Percentiles rank a stretch among this genome's conserved stretches.
These are phyloP conservation scores for Drosophila planitibia DNA, from an alignment of 2,888 invertebrate species.

Conservation along the genomic window DNA sequence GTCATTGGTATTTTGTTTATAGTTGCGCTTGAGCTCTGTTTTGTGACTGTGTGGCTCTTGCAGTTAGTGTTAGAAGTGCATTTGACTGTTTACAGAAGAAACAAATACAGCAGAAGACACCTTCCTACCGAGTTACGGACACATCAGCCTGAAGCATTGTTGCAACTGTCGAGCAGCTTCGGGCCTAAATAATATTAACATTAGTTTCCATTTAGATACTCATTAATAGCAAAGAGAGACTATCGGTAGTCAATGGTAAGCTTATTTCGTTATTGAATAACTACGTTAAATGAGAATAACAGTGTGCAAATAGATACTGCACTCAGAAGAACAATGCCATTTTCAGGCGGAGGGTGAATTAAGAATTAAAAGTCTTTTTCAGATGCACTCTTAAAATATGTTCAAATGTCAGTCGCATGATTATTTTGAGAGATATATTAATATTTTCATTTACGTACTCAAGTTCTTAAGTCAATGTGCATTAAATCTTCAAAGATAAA, in stretches of 20 bases:
- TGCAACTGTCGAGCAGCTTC: slow-evolving; percentile 15
- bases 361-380: no score
- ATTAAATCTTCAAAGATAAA: neutral
- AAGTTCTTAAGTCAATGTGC: neutral
- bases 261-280: neutral
- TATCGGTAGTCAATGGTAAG: neutral
- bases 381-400: no score
- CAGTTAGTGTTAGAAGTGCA: slow-evolving; percentile 66
- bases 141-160: slow-evolving; percentile 13
- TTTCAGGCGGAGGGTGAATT: neutral
- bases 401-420: no score
- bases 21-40: slow-evolving; percentile 1
- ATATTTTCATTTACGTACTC: neutral
- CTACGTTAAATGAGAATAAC: neutral
- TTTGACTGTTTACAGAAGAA: slow-evolving; percentile 55
- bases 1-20: slow-evolving; percentile 16
- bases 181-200: neutral
- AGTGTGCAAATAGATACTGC: neutral
- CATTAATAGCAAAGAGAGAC: neutral
- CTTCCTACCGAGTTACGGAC: slow-evolving; percentile 12
- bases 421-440: neutral
- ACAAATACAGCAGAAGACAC: slow-evolving; percentile 7
- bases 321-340: neutral
- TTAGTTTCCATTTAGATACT: slow-evolving; percentile 2
- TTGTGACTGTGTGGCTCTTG: slow-evolving; percentile 13